Evolutionary conservation across 2,797 vertebrate genomes (phyloP), one percentile per base, ranked within the genome.

Genomic region (Danio choprae): DNA sequence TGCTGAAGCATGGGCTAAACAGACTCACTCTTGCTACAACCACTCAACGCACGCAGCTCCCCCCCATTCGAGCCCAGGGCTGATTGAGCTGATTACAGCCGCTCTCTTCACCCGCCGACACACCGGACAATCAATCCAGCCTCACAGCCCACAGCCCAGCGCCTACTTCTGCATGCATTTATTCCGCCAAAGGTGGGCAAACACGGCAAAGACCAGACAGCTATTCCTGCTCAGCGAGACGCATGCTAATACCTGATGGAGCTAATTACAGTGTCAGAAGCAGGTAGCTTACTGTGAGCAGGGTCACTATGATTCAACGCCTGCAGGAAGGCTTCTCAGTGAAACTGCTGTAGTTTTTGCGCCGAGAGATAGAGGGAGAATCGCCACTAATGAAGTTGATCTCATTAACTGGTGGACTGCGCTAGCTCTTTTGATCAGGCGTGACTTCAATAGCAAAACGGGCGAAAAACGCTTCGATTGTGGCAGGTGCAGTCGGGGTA

Each of bases 11-110:
- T 60, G 70, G 50, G 58, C 81, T 65, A 63, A 86, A 83, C 56
- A 72, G 72, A 79, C 71, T 69, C 62, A 67, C 55, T 60, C 43
- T 64, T 38, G 77, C 72, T 41, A 74, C 80, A 67, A 63, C 11
- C 44, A 74, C 65, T 76, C 72, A 71, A 75, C 7, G 41, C 74
- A 81, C 55, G 40, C 38, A 74, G 20, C 36, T 56, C 43, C 64
- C 68, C 44, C 65, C 68, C 48, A 64, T 63, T 50, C 67, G 51
- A 70, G 58, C 18, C 36, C 43, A 40, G 51, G 10, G 48, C 43
- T 83, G 81, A 84, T 84, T 84, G 78, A 77, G 71, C 75, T 86
- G 84, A 81, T 86, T 81, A 83, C 70, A 80, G 77, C 29, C 68
- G 22, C 76, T 74, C 71, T 82, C 74, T 74, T 62, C 55, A 64